These are phyloP conservation scores for Miniopterus natalensis DNA, from an alignment of 2,113 vertebrate species.

Conservation along the genomic window DNA sequence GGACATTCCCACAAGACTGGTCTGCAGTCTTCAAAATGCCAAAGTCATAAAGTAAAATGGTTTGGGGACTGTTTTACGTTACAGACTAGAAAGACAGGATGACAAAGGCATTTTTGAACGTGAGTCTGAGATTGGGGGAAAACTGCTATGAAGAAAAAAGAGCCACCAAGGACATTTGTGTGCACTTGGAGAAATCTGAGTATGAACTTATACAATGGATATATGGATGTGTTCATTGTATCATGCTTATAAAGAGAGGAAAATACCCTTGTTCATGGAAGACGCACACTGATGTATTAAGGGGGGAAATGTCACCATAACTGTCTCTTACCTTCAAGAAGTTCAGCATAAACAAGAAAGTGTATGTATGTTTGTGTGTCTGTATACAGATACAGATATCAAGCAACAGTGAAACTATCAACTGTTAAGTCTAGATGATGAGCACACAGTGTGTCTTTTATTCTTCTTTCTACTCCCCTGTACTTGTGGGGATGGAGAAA, in stretches of 20 bases:
- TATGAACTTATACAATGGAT: background rate
- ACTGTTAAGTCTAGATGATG: background rate
- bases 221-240: background rate
- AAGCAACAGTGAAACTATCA: background rate
- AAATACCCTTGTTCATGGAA: background rate
- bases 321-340: background rate
- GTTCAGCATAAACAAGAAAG: background rate
- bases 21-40: constrained; percentile 33
- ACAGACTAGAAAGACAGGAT: background rate
- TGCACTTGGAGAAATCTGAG: background rate
- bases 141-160: background rate
- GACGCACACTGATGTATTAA: background rate
- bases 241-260: background rate
- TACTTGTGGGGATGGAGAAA: background rate
- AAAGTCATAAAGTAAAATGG: background rate
- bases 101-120: background rate
- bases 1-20: background rate
- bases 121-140: background rate
- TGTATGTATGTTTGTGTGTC: background rate
- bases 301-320: background rate
- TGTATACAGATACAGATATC: background rate
- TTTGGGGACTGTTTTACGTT: background rate
- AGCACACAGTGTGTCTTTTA: background rate
- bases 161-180: background rate
- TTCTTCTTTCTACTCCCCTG: background rate